Percentiles rank a stretch among this genome's conserved stretches.
Conservation (phyloP, 2,797 vertebrate species). For the Sebastes oblongus region DNA sequence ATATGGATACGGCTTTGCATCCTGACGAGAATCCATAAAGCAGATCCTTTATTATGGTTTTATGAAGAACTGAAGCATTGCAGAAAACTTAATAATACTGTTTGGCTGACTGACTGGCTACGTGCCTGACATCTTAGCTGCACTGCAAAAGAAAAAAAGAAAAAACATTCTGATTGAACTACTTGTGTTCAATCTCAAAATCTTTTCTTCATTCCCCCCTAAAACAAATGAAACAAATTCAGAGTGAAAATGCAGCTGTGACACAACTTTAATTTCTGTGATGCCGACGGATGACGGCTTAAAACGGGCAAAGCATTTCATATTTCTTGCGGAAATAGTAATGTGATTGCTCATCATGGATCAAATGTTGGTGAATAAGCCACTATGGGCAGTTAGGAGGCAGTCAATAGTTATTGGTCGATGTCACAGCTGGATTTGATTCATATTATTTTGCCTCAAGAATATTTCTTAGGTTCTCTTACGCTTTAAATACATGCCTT, state of each 20-base stretch:
- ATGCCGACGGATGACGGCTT: background rate
- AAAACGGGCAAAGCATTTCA: conserved; percentile 1
- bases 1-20: conserved; percentile 47
- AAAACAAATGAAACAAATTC: conserved; percentile 26
- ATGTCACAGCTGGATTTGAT: conserved; percentile 7
- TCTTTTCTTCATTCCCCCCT: background rate
- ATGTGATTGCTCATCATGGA: conserved; percentile 15
- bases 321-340: conserved; percentile 4
- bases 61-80: conserved; percentile 64
- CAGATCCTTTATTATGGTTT: conserved; percentile 57
- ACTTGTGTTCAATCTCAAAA: conserved; percentile 21
- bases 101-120: conserved; percentile 49
- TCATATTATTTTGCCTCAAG: conserved; percentile 4
- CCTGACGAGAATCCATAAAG: conserved; percentile 62
- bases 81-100: conserved; percentile 64
- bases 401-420: background rate
- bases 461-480: background rate
- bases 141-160: background rate
- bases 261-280: conserved; percentile 21
- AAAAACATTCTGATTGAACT: conserved; percentile 19
- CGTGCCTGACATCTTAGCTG: conserved; percentile 40
- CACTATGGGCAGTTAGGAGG: background rate
- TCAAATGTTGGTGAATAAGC: conserved; percentile 1
- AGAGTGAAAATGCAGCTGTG: background rate
- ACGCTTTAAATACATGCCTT: background rate